Percentiles rank a stretch among this genome's conserved stretches.
phyloP scores from a whole-genome alignment of 1,140 invertebrate species.

The Lordiphosa stackelbergi region DNA sequence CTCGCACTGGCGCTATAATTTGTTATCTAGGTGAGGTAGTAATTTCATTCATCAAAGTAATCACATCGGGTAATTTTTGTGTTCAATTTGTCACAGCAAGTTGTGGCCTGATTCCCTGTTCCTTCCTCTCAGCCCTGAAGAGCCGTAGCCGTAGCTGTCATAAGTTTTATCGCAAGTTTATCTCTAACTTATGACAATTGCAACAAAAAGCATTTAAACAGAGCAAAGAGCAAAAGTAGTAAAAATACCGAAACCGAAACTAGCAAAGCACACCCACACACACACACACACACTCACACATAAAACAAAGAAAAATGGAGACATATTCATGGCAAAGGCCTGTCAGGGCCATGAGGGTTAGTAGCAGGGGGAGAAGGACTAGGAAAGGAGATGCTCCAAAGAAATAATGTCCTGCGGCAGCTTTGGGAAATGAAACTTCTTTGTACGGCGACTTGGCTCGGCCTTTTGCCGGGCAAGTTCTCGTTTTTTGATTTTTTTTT shows the following conservation, averaged over 20 bases:
- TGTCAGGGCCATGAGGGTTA: slow-evolving; percentile 46
- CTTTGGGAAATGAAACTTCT: slow-evolving; percentile 69
- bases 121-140: too few species aligned
- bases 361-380: background rate
- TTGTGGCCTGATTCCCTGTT: too few species aligned
- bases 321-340: slow-evolving; percentile 53
- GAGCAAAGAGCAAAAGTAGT: background rate
- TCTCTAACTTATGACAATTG: slow-evolving; percentile 38
- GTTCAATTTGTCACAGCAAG: too few species aligned
- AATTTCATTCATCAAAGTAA: too few species aligned
- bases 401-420: slow-evolving; percentile 64
- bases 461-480: slow-evolving; percentile 33
- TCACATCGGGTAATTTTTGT: too few species aligned
- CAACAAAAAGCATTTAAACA: slow-evolving; percentile 52
- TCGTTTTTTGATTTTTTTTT: slow-evolving; percentile 23
- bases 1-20: too few species aligned
- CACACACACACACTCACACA: slow-evolving; percentile 7
- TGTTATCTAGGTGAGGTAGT: too few species aligned
- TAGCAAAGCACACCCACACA: slow-evolving; percentile 3
- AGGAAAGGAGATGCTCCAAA: slow-evolving; percentile 11
- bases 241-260: slow-evolving; percentile 10
- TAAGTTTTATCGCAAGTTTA: slow-evolving; percentile 56
- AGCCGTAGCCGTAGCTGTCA: slow-evolving; percentile 16
- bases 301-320: slow-evolving; percentile 24
- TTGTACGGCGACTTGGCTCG: slow-evolving; percentile 58